phyloP scores from a whole-genome alignment of 2,113 vertebrate genomes.

The Oenanthe melanoleuca region DNA sequence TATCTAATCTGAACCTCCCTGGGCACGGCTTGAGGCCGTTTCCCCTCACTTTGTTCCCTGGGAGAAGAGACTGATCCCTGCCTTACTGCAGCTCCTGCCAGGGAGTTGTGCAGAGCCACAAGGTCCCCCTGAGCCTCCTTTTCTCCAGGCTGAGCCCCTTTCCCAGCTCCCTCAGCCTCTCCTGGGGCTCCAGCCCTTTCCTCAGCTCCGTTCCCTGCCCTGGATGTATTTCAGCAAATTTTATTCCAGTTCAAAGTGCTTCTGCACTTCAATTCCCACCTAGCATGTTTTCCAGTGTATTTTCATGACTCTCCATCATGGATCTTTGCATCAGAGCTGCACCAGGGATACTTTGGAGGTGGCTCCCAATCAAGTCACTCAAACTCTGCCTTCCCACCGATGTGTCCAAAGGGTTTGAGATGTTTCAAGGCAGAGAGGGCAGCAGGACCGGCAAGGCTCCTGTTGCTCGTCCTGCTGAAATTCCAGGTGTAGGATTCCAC shows the following conservation, averaged over 20 bases:
- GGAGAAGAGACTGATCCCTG: not conserved
- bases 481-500: not conserved
- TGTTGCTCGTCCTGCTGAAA: not conserved
- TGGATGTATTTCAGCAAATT: not conserved
- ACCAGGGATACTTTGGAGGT: not conserved
- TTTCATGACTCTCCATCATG: not conserved
- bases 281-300: accelerated
- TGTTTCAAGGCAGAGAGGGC: not conserved
- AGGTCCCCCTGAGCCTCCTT: not conserved
- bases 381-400: not conserved
- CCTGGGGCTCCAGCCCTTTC: not conserved
- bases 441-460: accelerated
- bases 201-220: not conserved
- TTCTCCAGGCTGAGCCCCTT: not conserved
- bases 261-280: not conserved
- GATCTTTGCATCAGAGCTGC: not conserved
- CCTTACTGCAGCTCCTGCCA: not conserved
- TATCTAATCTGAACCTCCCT: not conserved
- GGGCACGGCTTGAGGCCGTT: not conserved
- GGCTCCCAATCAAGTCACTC: not conserved
- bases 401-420: not conserved
- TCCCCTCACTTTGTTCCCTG: not conserved
- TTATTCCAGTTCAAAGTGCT: not conserved
- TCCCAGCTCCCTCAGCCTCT: not conserved
- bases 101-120: not conserved